These are phyloP conservation scores for Drosophila mimetica DNA, from an alignment of 2,888 invertebrate genomes.

Conservation along the genomic window DNA sequence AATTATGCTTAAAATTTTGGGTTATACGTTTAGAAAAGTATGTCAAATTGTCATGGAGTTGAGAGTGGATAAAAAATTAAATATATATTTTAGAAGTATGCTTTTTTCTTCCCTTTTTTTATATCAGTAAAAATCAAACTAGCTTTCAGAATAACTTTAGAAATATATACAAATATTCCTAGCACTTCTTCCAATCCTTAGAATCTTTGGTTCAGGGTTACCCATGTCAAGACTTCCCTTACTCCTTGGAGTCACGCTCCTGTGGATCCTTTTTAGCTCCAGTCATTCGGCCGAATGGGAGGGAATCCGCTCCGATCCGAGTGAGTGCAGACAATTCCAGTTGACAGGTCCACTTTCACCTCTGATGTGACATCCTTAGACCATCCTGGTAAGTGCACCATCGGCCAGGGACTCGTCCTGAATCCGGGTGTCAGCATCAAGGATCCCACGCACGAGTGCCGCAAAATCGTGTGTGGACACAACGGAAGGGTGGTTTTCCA, in stretches of 20 bases:
- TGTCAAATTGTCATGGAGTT: not conserved
- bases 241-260: conserved; percentile 6
- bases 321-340: conserved; percentile 36
- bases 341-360: not conserved
- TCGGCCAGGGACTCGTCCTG: conserved; percentile 41
- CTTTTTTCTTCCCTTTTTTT: no score
- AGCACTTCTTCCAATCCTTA: no score
- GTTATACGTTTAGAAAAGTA: not conserved
- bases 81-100: no score
- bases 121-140: no score
- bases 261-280: conserved; percentile 9
- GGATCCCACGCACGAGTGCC: conserved; percentile 57
- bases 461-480: conserved; percentile 57
- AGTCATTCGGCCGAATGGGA: conserved; percentile 46
- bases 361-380: conserved; percentile 19
- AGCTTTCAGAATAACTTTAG: no score
- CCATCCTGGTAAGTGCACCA: conserved; percentile 58
- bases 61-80: no score
- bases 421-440: conserved; percentile 53
- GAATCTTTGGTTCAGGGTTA: no score
- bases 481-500: conserved; percentile 43
- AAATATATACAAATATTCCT: no score
- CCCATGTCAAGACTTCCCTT: not conserved
- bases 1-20: conserved; percentile 16
- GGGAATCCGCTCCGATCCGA: conserved; percentile 17